Conservation (phyloP, 2,113 vertebrate species). For the Cyrtonyx montezumae region DNA sequence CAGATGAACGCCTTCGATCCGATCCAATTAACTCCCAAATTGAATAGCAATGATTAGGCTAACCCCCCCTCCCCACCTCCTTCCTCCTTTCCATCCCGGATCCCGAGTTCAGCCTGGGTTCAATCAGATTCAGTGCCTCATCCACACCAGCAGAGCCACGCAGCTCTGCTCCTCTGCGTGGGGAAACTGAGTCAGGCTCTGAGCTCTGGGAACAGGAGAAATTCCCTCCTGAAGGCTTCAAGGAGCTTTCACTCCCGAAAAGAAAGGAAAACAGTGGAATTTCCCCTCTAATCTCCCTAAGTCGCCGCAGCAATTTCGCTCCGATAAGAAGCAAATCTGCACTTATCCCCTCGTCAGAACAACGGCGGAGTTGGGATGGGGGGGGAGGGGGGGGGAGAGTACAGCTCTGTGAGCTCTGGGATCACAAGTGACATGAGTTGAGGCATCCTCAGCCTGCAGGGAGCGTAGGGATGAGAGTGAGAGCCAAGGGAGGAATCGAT, state of each 20-base stretch:
- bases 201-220: not conserved
- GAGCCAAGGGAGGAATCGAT: not conserved
- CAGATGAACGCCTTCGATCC: constrained; percentile 62
- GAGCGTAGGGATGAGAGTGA: not conserved
- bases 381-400: not conserved
- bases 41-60: constrained; percentile 47
- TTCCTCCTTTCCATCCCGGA: no score
- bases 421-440: not conserved
- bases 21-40: constrained; percentile 74
- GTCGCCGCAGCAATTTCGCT: constrained; percentile 4
- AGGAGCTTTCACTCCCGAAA: constrained; percentile 21
- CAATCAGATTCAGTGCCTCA: constrained; percentile 46
- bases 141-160: not conserved
- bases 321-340: constrained; percentile 70
- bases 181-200: not conserved
- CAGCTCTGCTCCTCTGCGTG: not conserved
- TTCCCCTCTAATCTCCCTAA: constrained; percentile 29
- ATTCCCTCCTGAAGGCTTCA: not conserved
- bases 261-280: constrained; percentile 16
- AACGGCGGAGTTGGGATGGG: not conserved
- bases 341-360: not conserved
- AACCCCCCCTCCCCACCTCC: not conserved
- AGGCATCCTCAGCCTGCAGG: not conserved
- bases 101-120: constrained; percentile 64
- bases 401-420: fast-evolving